These are phyloP conservation scores for Dasyprocta punctata DNA, from an alignment of 2,113 vertebrate species.

Conservation along the genomic window DNA sequence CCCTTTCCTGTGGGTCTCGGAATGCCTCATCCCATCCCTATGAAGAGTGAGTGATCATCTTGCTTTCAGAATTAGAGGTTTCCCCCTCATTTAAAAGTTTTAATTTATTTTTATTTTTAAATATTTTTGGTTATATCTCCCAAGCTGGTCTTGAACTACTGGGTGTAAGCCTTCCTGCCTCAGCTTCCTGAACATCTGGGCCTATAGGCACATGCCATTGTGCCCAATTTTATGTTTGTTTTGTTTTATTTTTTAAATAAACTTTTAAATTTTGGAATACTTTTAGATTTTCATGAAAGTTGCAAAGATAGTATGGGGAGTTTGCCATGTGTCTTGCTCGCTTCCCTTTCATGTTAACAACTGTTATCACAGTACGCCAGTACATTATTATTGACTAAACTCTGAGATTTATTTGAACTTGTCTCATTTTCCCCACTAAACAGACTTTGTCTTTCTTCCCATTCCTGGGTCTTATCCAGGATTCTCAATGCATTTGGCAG, in stretches of 20 bases:
- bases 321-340: background rate
- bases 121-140: background rate
- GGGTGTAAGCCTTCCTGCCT: background rate
- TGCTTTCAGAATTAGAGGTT: background rate
- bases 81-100: background rate
- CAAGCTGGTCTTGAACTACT: background rate
- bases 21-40: background rate
- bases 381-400: background rate
- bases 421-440: background rate
- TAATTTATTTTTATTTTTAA: background rate
- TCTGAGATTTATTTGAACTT: background rate
- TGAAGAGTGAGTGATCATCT: background rate
- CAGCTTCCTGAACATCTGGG: background rate
- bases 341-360: background rate
- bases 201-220: background rate
- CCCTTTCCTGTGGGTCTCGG: background rate
- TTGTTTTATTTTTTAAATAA: background rate
- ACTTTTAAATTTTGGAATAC: background rate
- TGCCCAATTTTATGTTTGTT: background rate
- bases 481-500: background rate
- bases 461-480: background rate
- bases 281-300: constrained; percentile 16
- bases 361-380: background rate
- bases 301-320: background rate
- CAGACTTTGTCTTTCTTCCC: background rate